Base-by-base conservation (phyloP, 2,113 vertebrate genomes). In the Notechis scutatus region DNA sequence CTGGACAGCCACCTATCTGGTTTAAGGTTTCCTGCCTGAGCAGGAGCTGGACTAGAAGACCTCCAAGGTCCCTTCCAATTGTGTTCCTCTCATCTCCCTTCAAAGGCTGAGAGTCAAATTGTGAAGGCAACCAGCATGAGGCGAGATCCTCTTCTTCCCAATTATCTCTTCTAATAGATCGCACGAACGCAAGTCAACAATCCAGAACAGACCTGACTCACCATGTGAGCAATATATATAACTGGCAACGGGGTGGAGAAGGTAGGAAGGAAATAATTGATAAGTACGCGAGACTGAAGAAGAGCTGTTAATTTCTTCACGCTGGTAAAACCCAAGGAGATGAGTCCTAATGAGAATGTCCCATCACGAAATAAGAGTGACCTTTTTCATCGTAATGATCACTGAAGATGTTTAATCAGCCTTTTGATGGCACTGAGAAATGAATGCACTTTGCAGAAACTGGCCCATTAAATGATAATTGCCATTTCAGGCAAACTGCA, bases 81-180 rank as follows among this genome's bases (percentile, higher is more conserved):
- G 11, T n/a, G 26, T 14, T 29, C n/a, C 14, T 64, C 24, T 93
- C 94, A 42, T 74, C 56, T 87, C 47, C 11, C 85, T 89, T 86
- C 57, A 45, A 56, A 56, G 45, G 57, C 57, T 39, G 45, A 92
- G 90, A 94, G 0, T 12, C 1, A 42, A 47, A 90, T 88, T 94
- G 92, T 92, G 95, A 94, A 94, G 93, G 90, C 95, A 34, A 50
- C 61, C 57, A 94, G 34, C n/a, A 0, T 52, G 93, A 95, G 93
- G 85, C 91, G 61, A 94, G 91, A 94, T 95, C 93, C 93, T 90
- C 15, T 91, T 96, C 42, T 74, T 95, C 90, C 95, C 93, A 96
- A 95, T 95, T 96, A 96, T 87, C 61, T 91, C 91, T 95, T 94
- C 86, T 95, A 95, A 96, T 93, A 94, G 95, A 92, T 69, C 94